Conservation (phyloP, 1,140 invertebrate genomes). For the Zaprionus africanus region DNA sequence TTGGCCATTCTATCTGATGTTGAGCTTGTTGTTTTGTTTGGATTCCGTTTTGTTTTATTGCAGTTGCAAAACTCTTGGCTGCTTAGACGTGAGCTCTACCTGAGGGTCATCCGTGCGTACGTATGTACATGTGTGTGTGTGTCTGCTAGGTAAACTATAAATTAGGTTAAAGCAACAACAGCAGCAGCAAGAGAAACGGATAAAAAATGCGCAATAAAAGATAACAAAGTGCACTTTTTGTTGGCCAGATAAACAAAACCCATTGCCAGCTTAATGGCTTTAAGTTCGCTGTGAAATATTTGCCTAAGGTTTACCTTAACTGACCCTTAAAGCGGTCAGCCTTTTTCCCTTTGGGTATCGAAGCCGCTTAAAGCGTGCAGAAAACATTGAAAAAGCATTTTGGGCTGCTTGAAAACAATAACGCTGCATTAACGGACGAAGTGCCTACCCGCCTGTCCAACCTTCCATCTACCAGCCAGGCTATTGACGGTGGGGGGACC, state of each 20-base stretch:
- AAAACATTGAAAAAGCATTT: slow-evolving; percentile 54
- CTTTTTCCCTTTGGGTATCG: no score
- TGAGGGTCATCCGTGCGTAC: slow-evolving; percentile 34
- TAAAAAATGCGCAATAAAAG: slow-evolving; percentile 80
- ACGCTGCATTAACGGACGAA: slow-evolving; percentile 75
- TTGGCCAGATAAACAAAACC: slow-evolving; percentile 65
- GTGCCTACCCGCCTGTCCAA: slow-evolving; percentile 36
- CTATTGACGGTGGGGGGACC: slow-evolving; percentile 58
- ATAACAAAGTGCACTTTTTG: slow-evolving; percentile 82
- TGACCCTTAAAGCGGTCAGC: slow-evolving; percentile 38
- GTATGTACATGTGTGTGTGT: slow-evolving; percentile 41
- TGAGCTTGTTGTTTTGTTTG: slow-evolving; percentile 34
- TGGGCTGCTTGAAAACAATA: slow-evolving; percentile 68
- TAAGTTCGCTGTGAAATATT: slow-evolving; percentile 76
- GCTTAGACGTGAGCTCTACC: slow-evolving; percentile 71
- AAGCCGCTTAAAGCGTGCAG: slow-evolving; percentile 23
- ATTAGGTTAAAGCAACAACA: slow-evolving; percentile 80
- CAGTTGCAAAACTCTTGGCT: slow-evolving; percentile 71
- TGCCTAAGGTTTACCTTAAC: slow-evolving; percentile 64
- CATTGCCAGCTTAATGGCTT: slow-evolving; percentile 68
- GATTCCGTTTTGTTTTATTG: slow-evolving; percentile 78
- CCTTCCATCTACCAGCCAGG: neutral
- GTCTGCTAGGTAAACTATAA: slow-evolving; percentile 72
- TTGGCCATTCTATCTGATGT: slow-evolving; percentile 15
- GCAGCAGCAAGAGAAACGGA: slow-evolving; percentile 30